Conservation (phyloP, 2,888 invertebrate genomes). For the Fragum fragum region DNA sequence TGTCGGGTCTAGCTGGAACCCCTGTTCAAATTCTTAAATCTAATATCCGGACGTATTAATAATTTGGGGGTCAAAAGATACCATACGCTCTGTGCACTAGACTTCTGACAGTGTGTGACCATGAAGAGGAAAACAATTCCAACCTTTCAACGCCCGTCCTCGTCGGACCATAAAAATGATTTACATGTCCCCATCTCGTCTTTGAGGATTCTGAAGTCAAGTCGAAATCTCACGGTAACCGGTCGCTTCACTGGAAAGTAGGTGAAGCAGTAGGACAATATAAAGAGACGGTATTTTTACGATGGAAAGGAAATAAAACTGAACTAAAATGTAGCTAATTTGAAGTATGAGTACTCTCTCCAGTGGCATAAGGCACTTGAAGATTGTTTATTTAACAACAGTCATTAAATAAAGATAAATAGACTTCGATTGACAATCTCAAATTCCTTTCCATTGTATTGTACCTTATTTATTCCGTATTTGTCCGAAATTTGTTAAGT, state of each 20-base stretch:
- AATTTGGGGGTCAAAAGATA: constrained; percentile 13
- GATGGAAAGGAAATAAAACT: constrained; percentile 53
- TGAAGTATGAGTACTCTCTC: neutral
- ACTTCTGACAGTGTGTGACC: constrained; percentile 22
- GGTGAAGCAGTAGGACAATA: neutral
- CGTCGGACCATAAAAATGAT: constrained; percentile 55
- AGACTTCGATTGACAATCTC: neutral
- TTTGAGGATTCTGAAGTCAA: constrained; percentile 13
- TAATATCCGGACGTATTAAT: constrained; percentile 23
- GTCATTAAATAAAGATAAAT: constrained; percentile 26
- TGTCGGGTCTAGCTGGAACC: neutral
- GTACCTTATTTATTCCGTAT: too few species aligned
- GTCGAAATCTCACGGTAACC: constrained; percentile 9
- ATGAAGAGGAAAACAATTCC: constrained; percentile 9
- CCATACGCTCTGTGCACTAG: constrained; percentile 16
- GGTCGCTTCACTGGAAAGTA: constrained; percentile 3
- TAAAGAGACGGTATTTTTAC: constrained; percentile 29
- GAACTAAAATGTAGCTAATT: constrained; percentile 51
- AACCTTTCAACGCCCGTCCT: constrained; percentile 18
- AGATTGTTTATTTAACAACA: neutral
- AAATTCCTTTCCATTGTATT: neutral
- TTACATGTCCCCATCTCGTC: constrained; percentile 38
- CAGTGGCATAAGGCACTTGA: constrained; percentile 7
- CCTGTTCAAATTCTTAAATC: neutral
- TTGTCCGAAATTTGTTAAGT: too few species aligned